Conservation (phyloP, 2,113 vertebrate species). For the Poecile atricapillus region DNA sequence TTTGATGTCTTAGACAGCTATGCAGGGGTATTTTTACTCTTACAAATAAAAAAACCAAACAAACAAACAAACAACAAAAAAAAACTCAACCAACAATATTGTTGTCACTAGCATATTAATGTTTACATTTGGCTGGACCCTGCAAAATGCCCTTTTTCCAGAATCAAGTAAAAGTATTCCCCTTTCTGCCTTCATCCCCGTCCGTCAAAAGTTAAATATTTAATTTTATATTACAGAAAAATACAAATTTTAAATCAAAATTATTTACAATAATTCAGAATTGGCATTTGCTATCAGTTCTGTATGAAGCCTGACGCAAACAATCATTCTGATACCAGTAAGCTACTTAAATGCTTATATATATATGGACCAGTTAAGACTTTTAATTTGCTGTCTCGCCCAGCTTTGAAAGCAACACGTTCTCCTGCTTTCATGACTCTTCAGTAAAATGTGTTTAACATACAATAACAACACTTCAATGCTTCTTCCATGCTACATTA, state of each 20-base stretch:
- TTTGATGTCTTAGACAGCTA: slow-evolving; percentile 1
- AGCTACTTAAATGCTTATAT: slow-evolving; percentile 48
- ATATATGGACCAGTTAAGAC: slow-evolving; percentile 64
- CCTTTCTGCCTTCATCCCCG: background rate
- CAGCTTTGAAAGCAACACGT: slow-evolving; percentile 53
- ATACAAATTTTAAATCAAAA: slow-evolving; percentile 68
- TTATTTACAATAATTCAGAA: slow-evolving; percentile 72
- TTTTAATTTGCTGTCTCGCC: background rate
- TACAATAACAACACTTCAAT: slow-evolving; percentile 29
- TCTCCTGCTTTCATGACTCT: slow-evolving; percentile 24
- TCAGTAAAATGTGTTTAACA: slow-evolving; percentile 42
- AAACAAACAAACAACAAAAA: background rate
- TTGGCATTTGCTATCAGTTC: slow-evolving; percentile 55
- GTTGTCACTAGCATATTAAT: slow-evolving; percentile 13
- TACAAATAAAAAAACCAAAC: background rate
- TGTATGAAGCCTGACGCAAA: slow-evolving; percentile 59
- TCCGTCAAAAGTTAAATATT: slow-evolving; percentile 68
- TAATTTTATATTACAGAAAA: slow-evolving; percentile 76
- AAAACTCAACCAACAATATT: background rate
- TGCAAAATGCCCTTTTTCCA: slow-evolving; percentile 66
- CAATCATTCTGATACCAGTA: slow-evolving; percentile 54
- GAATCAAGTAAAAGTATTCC: slow-evolving; percentile 53
- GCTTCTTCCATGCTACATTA: slow-evolving; percentile 38
- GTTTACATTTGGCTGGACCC: slow-evolving; percentile 59
- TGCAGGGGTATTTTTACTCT: slow-evolving; percentile 18